Conservation (phyloP, 2,113 vertebrate genomes). For the Chaenogobius annularis region DNA sequence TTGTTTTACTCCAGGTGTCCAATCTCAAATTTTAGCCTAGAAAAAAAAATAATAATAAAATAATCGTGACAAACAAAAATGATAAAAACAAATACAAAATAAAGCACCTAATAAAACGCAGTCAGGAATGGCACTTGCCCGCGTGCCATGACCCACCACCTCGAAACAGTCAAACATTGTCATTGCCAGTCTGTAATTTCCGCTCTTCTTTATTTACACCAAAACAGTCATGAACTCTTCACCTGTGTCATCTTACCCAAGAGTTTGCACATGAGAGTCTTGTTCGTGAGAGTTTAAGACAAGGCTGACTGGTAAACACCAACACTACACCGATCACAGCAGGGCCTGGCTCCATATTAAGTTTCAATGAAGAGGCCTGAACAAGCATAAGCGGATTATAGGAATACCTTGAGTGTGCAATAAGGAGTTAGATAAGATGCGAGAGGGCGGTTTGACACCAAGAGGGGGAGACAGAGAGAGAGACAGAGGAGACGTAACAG, state of each 20-base stretch:
- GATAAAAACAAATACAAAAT: neutral
- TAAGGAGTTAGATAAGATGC: conserved; percentile 54
- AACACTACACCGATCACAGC: conserved; percentile 20
- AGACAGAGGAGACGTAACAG: conserved; percentile 11
- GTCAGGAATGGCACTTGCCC: neutral
- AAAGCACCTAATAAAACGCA: neutral
- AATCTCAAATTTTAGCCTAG: too few species aligned
- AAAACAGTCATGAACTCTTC: conserved; percentile 17
- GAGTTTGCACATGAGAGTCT: neutral
- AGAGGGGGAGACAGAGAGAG: conserved; percentile 17
- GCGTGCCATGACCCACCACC: neutral
- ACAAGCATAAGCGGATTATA: conserved; percentile 69
- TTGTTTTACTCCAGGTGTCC: too few species aligned
- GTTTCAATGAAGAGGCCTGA: conserved; percentile 59
- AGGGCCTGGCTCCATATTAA: conserved; percentile 39
- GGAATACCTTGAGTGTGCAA: conserved; percentile 62
- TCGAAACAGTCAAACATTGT: neutral
- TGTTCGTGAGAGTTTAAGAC: too few species aligned
- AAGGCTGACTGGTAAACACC: conserved; percentile 41
- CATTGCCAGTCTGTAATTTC: neutral
- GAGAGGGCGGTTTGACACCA: conserved; percentile 1
- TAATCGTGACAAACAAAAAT: too few species aligned
- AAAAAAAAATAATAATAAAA: too few species aligned
- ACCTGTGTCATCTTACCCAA: neutral
- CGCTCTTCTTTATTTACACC: neutral